These are phyloP conservation scores for Neoseiulus cucumeris DNA, from an alignment of 1,140 invertebrate species.

Conservation along the genomic window DNA sequence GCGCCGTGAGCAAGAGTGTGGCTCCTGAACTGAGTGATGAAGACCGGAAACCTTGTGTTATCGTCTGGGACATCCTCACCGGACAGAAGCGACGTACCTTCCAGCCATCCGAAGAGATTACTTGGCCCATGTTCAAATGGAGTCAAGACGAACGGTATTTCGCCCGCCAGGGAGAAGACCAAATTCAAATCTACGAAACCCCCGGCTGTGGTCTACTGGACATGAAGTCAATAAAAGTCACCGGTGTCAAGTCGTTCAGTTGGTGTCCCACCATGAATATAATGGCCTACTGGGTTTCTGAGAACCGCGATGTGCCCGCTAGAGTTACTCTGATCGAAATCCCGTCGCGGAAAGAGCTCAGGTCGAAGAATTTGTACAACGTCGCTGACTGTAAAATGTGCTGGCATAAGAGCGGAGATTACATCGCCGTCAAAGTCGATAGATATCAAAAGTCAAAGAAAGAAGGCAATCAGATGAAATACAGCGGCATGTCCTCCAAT, in stretches of 20 bases:
- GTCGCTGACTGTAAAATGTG: conserved; percentile 95
- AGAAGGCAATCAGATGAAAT: conserved; percentile 65
- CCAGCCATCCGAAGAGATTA: conserved; percentile 33
- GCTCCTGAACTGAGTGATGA: conserved; percentile 27
- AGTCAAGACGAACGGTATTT: conserved; percentile 92
- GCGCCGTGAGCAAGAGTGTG: conserved; percentile 35
- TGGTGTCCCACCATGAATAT: conserved; percentile 95
- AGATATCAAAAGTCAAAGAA: conserved; percentile 83
- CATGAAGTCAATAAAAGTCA: conserved; percentile 17
- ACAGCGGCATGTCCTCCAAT: conserved; percentile 90
- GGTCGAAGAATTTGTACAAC: conserved; percentile 91
- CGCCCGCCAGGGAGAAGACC: conserved; percentile 48
- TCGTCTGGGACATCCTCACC: conserved; percentile 80
- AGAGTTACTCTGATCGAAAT: conserved; percentile 32
- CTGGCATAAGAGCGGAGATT: conserved; percentile 97
- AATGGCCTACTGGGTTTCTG: conserved; percentile 94
- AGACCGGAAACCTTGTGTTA: conserved; percentile 39
- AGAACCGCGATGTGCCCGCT: conserved; percentile 59
- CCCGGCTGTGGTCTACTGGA: conserved; percentile 28
- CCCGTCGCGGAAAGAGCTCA: conserved; percentile 57
- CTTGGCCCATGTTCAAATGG: conserved; percentile 89
- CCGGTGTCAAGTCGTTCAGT: conserved; percentile 52
- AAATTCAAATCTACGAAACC: conserved; percentile 86
- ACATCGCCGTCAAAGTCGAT: conserved; percentile 93
- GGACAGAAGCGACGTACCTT: conserved; percentile 82